A percentile compares a stretch with the other conserved stretches of the same genome.
Evolutionary conservation across 2,797 vertebrate species (phyloP).

Genomic region (Aphelocoma californica): DNA sequence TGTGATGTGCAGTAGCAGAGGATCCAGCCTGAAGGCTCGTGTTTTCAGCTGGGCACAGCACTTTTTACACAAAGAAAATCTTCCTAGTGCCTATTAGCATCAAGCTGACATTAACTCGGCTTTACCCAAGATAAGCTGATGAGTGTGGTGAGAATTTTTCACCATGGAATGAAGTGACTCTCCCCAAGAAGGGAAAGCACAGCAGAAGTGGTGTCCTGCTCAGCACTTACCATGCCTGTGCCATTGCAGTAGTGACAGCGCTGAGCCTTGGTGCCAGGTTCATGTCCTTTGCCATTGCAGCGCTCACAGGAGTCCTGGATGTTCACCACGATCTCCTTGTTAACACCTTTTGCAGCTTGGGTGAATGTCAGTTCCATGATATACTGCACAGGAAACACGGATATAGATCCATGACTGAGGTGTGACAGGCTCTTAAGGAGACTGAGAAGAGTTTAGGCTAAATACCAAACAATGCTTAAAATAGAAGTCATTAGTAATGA

Average conservation of each 20-base stretch:
- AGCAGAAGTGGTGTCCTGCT: neutral
- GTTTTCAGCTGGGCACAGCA: neutral
- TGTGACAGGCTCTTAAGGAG: neutral
- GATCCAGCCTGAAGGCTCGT: neutral
- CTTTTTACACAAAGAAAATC: neutral
- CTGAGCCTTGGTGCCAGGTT: slow-evolving; percentile 91
- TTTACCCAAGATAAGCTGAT: neutral
- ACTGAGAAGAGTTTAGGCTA: neutral
- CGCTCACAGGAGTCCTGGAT: slow-evolving; percentile 86
- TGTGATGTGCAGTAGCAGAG: neutral
- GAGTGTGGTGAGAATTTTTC: neutral
- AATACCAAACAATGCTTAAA: neutral
- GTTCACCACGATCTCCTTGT: slow-evolving; percentile 91
- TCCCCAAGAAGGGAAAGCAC: neutral
- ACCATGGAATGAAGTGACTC: neutral
- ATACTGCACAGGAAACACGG: slow-evolving; percentile 74
- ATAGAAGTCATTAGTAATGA: neutral
- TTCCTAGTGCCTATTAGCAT: neutral
- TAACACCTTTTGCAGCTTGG: slow-evolving; percentile 96
- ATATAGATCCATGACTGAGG: neutral
- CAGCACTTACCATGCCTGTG: slow-evolving; percentile 89
- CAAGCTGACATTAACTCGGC: neutral
- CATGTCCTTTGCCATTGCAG: slow-evolving; percentile 88
- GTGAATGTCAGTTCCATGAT: slow-evolving; percentile 95
- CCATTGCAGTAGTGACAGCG: slow-evolving; percentile 91